Percentiles rank a stretch among this genome's conserved stretches.
Evolutionary conservation across 2,113 vertebrate species (phyloP).

Genomic region (Rhinolophus ferrumequinum): DNA sequence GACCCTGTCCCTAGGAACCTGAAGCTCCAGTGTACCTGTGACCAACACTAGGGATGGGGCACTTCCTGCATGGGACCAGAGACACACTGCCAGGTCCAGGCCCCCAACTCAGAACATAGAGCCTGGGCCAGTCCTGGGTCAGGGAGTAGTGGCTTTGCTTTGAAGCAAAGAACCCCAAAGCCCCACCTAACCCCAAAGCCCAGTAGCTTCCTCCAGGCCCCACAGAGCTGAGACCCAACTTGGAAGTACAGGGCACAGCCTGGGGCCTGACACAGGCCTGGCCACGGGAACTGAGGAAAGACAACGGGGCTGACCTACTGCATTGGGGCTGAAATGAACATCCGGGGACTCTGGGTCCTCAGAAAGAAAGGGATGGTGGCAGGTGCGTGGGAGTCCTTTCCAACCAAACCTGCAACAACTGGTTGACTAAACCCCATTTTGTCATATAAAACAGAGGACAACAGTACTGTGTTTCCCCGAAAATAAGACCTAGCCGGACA

Average conservation of each 20-base stretch:
- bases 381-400: background rate
- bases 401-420: background rate
- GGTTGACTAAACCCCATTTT: background rate
- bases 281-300: background rate
- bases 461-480: too few species aligned
- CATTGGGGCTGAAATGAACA: background rate
- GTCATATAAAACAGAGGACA: background rate
- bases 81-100: background rate
- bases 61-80: background rate
- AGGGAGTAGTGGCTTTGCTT: background rate
- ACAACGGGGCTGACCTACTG: background rate
- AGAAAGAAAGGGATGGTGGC: background rate
- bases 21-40: background rate
- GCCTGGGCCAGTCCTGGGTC: background rate
- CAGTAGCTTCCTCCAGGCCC: background rate
- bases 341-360: background rate
- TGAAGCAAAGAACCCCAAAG: background rate
- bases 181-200: background rate
- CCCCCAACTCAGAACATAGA: background rate
- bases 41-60: background rate
- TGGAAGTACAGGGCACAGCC: background rate
- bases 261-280: background rate
- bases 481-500: too few species aligned
- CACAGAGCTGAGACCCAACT: background rate
- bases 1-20: background rate